These are phyloP conservation scores for Nasonovia ribisnigri DNA, from an alignment of 2,888 invertebrate genomes.

Conservation along the genomic window DNA sequence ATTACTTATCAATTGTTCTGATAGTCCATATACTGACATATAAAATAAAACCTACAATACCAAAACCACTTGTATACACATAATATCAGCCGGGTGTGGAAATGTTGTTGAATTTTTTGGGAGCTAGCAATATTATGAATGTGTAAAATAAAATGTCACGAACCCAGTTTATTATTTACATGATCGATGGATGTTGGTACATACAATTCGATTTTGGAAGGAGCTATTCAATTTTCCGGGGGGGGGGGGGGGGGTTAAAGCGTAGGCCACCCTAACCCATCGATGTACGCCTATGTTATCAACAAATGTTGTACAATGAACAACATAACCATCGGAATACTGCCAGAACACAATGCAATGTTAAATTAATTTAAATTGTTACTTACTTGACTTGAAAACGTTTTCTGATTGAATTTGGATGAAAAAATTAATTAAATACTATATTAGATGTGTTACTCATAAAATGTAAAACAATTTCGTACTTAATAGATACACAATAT, in stretches of 20 bases:
- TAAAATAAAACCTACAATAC: background rate
- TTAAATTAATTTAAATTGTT: background rate
- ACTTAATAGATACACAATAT: background rate
- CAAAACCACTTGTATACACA: background rate
- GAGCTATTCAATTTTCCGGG: too few relatives aligned
- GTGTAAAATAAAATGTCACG: background rate
- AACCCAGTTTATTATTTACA: background rate
- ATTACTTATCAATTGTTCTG: background rate
- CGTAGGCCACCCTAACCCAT: too few relatives aligned
- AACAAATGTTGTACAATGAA: background rate
- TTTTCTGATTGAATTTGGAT: background rate
- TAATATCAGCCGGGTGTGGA: too few relatives aligned
- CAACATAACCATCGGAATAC: background rate
- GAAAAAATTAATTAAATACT: background rate
- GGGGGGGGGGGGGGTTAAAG: too few relatives aligned
- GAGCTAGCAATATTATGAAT: background rate
- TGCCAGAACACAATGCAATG: background rate
- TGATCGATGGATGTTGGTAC: background rate
- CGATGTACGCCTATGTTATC: too few relatives aligned
- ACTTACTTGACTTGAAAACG: background rate
- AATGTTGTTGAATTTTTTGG: background rate
- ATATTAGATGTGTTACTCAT: background rate
- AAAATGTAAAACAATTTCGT: background rate
- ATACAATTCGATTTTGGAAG: background rate
- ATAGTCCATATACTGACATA: background rate